Percentiles rank a stretch among this genome's conserved stretches.
phyloP scores from a whole-genome alignment of 2,113 vertebrate genomes.

The Etia nguti region DNA sequence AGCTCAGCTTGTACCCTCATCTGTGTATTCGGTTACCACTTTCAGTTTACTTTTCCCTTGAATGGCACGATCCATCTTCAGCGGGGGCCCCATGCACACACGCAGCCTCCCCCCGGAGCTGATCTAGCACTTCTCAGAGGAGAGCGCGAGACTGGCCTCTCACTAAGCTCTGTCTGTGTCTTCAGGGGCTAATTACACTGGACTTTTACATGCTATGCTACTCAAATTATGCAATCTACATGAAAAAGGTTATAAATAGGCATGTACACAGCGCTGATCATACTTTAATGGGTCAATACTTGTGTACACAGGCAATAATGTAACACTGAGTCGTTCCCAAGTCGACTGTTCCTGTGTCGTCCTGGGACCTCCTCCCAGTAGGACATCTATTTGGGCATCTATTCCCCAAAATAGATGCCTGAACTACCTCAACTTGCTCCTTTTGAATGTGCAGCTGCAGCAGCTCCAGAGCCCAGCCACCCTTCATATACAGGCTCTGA shows the following conservation, averaged over 20 bases:
- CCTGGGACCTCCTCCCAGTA: too few relatives aligned
- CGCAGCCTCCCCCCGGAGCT: conserved; percentile 48
- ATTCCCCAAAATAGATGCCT: too few relatives aligned
- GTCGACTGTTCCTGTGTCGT: too few relatives aligned
- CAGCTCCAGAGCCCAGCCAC: background rate
- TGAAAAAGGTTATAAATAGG: background rate
- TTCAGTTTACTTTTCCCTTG: conserved; percentile 53
- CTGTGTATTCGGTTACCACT: conserved; percentile 31
- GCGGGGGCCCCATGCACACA: background rate
- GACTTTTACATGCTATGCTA: background rate
- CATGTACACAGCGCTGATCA: background rate
- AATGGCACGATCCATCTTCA: conserved; percentile 52
- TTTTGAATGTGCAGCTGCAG: background rate
- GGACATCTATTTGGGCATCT: too few relatives aligned
- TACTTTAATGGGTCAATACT: background rate
- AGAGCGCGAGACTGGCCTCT: conserved; percentile 19
- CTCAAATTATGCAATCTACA: background rate
- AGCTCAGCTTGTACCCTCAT: background rate
- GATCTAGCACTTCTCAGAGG: conserved; percentile 58
- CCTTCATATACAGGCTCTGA: background rate
- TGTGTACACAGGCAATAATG: background rate
- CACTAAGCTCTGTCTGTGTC: conserved; percentile 8
- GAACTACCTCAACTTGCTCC: background rate
- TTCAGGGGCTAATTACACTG: conserved; percentile 36
- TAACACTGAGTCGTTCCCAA: too few relatives aligned